Base-by-base conservation (phyloP, 2,888 invertebrate genomes). In the Drosophila paramelanica region DNA sequence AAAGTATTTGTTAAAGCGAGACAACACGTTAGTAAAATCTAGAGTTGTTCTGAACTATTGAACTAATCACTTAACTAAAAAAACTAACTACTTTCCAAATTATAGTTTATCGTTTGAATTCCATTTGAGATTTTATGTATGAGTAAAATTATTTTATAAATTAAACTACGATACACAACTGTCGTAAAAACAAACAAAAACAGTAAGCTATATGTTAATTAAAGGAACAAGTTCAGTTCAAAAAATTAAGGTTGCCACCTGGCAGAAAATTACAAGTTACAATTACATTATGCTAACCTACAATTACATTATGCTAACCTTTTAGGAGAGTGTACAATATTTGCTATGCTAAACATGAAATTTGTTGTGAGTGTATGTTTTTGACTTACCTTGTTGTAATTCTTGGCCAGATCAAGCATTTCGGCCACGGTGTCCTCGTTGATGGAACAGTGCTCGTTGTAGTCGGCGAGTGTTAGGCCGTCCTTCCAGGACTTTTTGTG, bases 401-500 rank as follows among this genome's bases (percentile, higher is more conserved):
- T 98, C 92, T 99, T 99, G 58, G 99, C 99, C 88, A 99, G 93
- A 69, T 98, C 98, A 52, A 99, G 94, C 98, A 99, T 99, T 85
- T 98, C 97, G 67, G 97, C 95, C 1, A 99, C 98, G 49, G 98
- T 98, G 57, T 95, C 96, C 92, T 98, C 98, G 92, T 99, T 99
- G 49, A 97, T 95, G 74, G 95, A 95, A 93, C 98, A 97, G 92
- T 99, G 99, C 73, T 98, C 97, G 72, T 96, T 95, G 92, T 98
- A 99, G 92, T 98, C 97, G 53, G 97, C 96, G 73, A 99, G 93
- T 38, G 96, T 97, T 4, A 98, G 94, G 17, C 98, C 98, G 91
- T 98, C 98, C 96, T 98, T 98, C 98, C 98, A 99, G 0, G 98
- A 98, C 92, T 99, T 98, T 93, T 99, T 99, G 93, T 99, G 98